Evolutionary conservation across 2,888 invertebrate species (phyloP), one percentile per base, ranked within the genome.

Genomic region (Diarsia dahlii): DNA sequence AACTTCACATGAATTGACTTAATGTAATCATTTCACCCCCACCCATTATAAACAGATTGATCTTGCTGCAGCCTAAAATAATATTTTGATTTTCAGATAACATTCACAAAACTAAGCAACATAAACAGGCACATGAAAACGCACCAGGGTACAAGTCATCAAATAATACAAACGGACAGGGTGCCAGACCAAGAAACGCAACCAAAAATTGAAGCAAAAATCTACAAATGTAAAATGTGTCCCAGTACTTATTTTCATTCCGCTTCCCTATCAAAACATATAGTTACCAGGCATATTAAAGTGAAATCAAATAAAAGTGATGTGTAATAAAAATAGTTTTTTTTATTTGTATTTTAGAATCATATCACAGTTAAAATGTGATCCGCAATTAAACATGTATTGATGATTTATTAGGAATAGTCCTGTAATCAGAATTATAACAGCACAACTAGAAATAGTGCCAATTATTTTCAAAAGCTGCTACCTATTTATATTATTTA

Each of bases 151-250:
- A 71, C 84, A 28, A 76, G 78, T 62, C 82, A 77, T 71, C 74
- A 62, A 67, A 76, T 82, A 65, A 70, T 77, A 67, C 66, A 78
- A 34, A 66, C 80, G 13, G 67, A 76, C 34, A 78, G 80, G 12
- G 67, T 78, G 50, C 82, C 81, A 48, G 70, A 84, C 12, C 80
- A 79, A 69, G 79, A 76, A 66, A 65, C 66, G 45, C 77, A 84
- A 68, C 74, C 66, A 54, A 60, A 80, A 69, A 73, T 60, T 28
- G 39, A 68, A 66, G 72, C 78, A 52, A 88, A 88, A 75, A 80
- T 91, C 13, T 93, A 90, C 76, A 95, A 93, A 83, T 96, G 96
- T 80, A 95, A 94, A 84, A 95, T 96, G 94, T 96, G 96, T 76
- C 86, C 93, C 0, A 90, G 93, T 52, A 92, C 91, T 34, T 96